Evolutionary conservation across 2,113 vertebrate species (phyloP), one percentile per base, ranked within the genome.

Genomic region (Tupaia tana): DNA sequence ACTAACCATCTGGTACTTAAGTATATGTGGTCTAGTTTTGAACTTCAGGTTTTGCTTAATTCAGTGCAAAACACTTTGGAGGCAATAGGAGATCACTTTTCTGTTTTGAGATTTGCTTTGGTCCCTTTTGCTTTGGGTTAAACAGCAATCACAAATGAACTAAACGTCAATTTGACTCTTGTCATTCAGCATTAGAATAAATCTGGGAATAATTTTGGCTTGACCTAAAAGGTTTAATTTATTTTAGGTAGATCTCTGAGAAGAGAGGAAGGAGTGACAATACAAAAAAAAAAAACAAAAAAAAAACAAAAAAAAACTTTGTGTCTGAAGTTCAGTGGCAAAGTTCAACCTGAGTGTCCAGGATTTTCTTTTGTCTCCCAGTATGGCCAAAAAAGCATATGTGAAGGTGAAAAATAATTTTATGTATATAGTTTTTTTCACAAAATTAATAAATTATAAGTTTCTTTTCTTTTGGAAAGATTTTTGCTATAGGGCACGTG

Each of bases 271-370:
- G n/a, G 77, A 95, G 74, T 97, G 85, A 54, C 84, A 96, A 25
- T 96, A 95, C 59, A 43, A 43, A 43, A 43, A 6, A 43, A 6
- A 43, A 43, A 43, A 43, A 43, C 43, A 43, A 43, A 43, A 43
- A n/a, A n/a, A n/a, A n/a, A n/a, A n/a, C 78, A 96, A 89, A 95
- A 93, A 91, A 89, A 97, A 97, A 90, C 82, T 95, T 97, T 69
- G 85, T 91, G 85, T 91, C 84, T 96, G 82, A 87, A 58, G 58
- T 96, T 97, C 88, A 95, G 25, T 92, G 86, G 80, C 83, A 90
- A 63, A 95, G 88, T 92, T 96, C 90, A 96, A 87, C 81, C 56
- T 92, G 84, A 93, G 69, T 96, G 96, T 92, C 82, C 87, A 95
- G 67, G 34, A 54, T 97, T 74, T 96, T 97, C 24, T 9, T 82